These are phyloP conservation scores for Temnothorax ravouxi DNA, from an alignment of 2,888 invertebrate genomes.

Conservation along the genomic window DNA sequence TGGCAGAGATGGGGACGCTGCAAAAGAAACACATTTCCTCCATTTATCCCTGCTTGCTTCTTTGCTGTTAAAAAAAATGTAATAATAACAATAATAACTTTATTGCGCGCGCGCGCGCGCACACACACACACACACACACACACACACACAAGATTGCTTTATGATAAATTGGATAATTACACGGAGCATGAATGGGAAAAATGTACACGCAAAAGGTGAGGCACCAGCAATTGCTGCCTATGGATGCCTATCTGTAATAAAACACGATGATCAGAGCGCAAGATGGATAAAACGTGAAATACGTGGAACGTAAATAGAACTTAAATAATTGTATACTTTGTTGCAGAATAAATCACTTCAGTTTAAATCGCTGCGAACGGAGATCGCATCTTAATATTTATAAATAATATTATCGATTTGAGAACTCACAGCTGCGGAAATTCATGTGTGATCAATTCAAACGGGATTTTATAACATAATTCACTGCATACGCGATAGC, in stretches of 20 bases:
- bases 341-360: not conserved
- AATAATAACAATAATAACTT: slow-evolving; percentile 20
- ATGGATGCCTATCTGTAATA: not conserved
- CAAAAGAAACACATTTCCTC: slow-evolving; percentile 60
- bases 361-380: not conserved
- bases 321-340: not conserved
- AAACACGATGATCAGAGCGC: not conserved
- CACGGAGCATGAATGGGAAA: not conserved
- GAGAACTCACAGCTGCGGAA: not conserved
- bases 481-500: slow-evolving; percentile 1
- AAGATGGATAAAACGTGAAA: not conserved
- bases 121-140: no score
- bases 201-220: slow-evolving; percentile 4
- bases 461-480: not conserved
- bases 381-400: not conserved
- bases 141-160: not conserved
- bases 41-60: not conserved
- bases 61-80: not conserved
- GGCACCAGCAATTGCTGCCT: not conserved
- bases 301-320: not conserved
- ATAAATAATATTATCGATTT: slow-evolving; percentile 7
- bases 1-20: slow-evolving; percentile 83
- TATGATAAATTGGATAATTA: slow-evolving; percentile 27
- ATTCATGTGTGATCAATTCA: not conserved
- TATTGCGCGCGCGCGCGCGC: slow-evolving; percentile 12